phyloP scores from a whole-genome alignment of 2,113 vertebrate species.

The Noturus placidus region DNA sequence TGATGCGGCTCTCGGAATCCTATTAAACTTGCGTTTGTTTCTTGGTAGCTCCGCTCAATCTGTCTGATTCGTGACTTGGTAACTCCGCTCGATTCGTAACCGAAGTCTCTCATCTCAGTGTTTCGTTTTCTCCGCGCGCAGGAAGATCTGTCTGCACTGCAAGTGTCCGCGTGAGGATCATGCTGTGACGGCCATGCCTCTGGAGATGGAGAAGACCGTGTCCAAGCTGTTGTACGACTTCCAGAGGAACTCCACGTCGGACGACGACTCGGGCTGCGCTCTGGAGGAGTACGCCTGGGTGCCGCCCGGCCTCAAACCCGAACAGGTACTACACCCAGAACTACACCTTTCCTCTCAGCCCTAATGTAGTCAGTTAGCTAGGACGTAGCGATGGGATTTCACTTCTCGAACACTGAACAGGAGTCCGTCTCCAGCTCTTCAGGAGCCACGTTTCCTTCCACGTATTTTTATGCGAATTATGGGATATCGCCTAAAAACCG shows the following conservation, averaged over 20 bases:
- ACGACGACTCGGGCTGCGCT: slow-evolving; percentile 94
- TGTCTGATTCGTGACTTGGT: not conserved
- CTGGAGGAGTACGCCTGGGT: slow-evolving; percentile 98
- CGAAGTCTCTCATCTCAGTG: slow-evolving; percentile 46
- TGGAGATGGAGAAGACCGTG: slow-evolving; percentile 99
- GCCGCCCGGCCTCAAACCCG: slow-evolving; percentile 92
- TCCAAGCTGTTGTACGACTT: slow-evolving; percentile 99
- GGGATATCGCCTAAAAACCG: too few species aligned
- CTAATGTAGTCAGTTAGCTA: not conserved
- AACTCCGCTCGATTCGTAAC: not conserved
- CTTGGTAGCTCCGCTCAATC: not conserved
- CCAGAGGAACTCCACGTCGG: slow-evolving; percentile 97
- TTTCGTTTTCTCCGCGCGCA: slow-evolving; percentile 61
- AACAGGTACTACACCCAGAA: slow-evolving; percentile 80
- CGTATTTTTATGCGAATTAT: too few species aligned
- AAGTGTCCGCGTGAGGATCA: slow-evolving; percentile 98
- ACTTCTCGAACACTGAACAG: not conserved
- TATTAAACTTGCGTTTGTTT: not conserved
- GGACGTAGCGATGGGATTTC: not conserved
- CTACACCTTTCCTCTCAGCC: not conserved
- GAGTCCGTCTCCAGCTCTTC: not conserved
- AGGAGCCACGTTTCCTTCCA: too few species aligned
- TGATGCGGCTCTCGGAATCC: not conserved
- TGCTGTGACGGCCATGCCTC: slow-evolving; percentile 90
- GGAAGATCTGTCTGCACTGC: slow-evolving; percentile 98